These are phyloP conservation scores for Spicauda simplicius DNA, from an alignment of 2,888 invertebrate genomes.

Conservation along the genomic window DNA sequence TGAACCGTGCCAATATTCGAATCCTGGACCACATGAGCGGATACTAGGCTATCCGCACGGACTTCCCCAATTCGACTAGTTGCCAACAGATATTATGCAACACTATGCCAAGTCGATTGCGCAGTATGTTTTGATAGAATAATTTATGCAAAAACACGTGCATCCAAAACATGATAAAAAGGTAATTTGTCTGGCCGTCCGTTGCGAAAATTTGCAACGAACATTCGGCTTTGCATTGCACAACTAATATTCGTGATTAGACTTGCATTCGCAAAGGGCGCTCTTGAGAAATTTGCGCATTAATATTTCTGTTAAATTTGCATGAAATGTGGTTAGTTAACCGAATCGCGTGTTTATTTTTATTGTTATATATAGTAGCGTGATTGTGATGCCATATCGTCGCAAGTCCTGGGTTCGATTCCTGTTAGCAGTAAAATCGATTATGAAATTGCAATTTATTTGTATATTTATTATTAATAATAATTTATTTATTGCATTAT, in stretches of 20 bases:
- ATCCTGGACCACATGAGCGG: too few relatives aligned
- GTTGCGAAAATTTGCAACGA: conserved; percentile 31
- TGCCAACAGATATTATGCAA: conserved; percentile 28
- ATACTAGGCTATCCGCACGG: neutral
- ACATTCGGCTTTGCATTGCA: conserved; percentile 28
- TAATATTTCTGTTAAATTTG: neutral
- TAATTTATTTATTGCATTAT: too few relatives aligned
- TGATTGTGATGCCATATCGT: too few relatives aligned
- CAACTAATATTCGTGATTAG: conserved; percentile 27
- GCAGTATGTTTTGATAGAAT: conserved; percentile 34
- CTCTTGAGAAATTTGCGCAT: conserved; percentile 19
- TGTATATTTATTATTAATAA: too few relatives aligned
- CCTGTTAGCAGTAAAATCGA: too few relatives aligned
- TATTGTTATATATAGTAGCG: too few relatives aligned
- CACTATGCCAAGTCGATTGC: conserved; percentile 28
- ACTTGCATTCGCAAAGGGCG: conserved; percentile 27
- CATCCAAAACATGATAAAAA: conserved; percentile 33
- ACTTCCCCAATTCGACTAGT: neutral
- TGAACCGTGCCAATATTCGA: too few relatives aligned
- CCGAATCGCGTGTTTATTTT: too few relatives aligned
- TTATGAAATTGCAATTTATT: too few relatives aligned
- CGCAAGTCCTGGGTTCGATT: too few relatives aligned
- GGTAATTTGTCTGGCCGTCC: conserved; percentile 20
- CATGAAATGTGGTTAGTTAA: neutral
- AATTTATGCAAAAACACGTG: conserved; percentile 34